These are phyloP conservation scores for Pachycephus smyrnensis DNA, from an alignment of 2,888 invertebrate species.

Conservation along the genomic window DNA sequence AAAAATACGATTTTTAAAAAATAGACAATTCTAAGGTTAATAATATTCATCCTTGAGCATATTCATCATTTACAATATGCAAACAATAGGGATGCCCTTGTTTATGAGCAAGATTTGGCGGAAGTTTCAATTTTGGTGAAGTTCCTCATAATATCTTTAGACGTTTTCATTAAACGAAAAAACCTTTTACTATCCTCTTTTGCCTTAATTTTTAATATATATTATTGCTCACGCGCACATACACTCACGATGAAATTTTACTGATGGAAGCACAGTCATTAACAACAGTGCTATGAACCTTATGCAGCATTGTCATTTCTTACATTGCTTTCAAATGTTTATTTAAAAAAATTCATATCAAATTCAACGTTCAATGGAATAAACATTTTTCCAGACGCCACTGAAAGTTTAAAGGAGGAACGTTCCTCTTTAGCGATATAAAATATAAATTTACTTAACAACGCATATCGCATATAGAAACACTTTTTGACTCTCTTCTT, in stretches of 20 bases:
- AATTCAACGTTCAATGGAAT: background rate
- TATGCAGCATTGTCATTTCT: background rate
- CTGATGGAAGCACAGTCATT: background rate
- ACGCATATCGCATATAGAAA: background rate
- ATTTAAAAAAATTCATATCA: background rate
- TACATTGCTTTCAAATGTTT: background rate
- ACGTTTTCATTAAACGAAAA: too few relatives aligned
- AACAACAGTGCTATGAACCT: background rate
- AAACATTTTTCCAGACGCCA: background rate
- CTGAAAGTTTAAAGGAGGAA: background rate
- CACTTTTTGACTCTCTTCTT: background rate
- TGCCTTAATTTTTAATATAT: background rate
- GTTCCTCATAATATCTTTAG: too few relatives aligned
- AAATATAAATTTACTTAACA: background rate
- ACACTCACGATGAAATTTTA: background rate
- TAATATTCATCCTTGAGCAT: background rate
- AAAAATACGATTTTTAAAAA: background rate
- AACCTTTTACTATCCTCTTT: background rate
- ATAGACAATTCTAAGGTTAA: background rate
- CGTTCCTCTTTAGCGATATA: background rate
- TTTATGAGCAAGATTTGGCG: background rate
- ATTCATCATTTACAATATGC: background rate
- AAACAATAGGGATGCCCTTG: background rate
- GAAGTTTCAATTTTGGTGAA: background rate
- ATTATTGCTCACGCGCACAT: background rate